Conservation (phyloP, 1,140 invertebrate species). For the Panonychus citri region DNA sequence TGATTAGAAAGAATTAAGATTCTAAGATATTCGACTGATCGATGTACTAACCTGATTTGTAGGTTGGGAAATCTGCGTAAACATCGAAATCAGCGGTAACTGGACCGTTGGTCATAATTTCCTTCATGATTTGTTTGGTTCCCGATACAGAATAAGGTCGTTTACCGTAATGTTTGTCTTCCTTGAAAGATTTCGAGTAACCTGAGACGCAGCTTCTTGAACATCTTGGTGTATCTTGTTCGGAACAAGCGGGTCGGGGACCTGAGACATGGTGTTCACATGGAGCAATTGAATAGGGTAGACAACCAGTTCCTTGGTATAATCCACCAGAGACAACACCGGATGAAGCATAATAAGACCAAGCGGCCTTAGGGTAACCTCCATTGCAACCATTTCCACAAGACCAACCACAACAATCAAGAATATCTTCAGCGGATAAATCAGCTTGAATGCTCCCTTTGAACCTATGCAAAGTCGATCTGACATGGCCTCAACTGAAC, state of each 20-base stretch:
- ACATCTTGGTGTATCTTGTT: conserved; percentile 50
- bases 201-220: conserved; percentile 31
- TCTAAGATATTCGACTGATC: no score
- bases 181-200: conserved; percentile 30
- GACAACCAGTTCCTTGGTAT: conserved; percentile 44
- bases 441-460: conserved; percentile 24
- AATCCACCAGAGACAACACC: conserved; percentile 54
- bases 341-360: conserved; percentile 21
- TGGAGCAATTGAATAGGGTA: conserved; percentile 54
- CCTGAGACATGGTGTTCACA: conserved; percentile 78
- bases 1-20: neutral
- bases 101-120: conserved; percentile 67
- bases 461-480: conserved; percentile 43
- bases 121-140: conserved; percentile 46
- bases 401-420: conserved; percentile 51
- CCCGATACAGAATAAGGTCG: conserved; percentile 36
- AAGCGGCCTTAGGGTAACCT: conserved; percentile 25
- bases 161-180: conserved; percentile 51
- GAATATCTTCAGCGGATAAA: conserved; percentile 9
- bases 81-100: conserved; percentile 74
- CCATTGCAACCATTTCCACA: conserved; percentile 19
- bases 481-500: conserved; percentile 9
- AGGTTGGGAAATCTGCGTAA: conserved; percentile 59
- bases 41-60: conserved; percentile 50
- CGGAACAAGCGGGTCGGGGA: conserved; percentile 38